Evolutionary conservation across 2,113 vertebrate species (phyloP), one percentile per base, ranked within the genome.

Genomic region (Carettochelys insculpta): DNA sequence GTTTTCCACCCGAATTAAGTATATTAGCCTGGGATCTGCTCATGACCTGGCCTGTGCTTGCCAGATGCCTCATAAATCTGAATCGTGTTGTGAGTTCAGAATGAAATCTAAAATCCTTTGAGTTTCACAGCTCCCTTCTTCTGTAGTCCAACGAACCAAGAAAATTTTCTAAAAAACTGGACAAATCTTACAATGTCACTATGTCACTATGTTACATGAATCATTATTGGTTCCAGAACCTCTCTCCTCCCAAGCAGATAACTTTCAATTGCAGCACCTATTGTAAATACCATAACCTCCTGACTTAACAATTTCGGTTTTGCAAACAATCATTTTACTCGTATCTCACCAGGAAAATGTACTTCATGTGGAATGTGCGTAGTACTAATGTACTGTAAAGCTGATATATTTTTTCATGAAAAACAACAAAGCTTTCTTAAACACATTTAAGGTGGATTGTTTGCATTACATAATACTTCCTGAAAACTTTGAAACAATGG

Each of bases 141-240:
- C 16, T 1, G 4, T 48, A 82, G 11, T 2, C 10, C 10, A 2
- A 82, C 8, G 1, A 0, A 8, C 61, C 2, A 77, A 19, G 2
- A 73, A 80, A 84, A 75, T 56, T 20, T 19, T 77, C 13, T 11
- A 24, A 71, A 71, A n/a, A 71, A 41, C 19, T 24, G 22, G 38
- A 43, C 10, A 41, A 71, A 71, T 71, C 19, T 43, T 41, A 20
- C 11, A 24, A 71, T 43, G 38, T 71, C 38, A 41, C 4, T 71
- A 41, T 71, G 38, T 22, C 16, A 41, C 38, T 5, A 48, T 41
- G 22, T 71, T 43, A 20, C 11, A 24, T 41, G 22, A 71, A 8
- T 19, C 73, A 82, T 50, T 11, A 5, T 17, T 5, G 14, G 76
- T 38, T 14, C 54, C 51, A 3, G 73, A 87, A 56, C 25, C 65